A percentile compares a stretch with the other conserved stretches of the same genome.
These are phyloP conservation scores for Acestrorhynchus altus DNA, from an alignment of 2,797 vertebrate species.

Conservation along the genomic window DNA sequence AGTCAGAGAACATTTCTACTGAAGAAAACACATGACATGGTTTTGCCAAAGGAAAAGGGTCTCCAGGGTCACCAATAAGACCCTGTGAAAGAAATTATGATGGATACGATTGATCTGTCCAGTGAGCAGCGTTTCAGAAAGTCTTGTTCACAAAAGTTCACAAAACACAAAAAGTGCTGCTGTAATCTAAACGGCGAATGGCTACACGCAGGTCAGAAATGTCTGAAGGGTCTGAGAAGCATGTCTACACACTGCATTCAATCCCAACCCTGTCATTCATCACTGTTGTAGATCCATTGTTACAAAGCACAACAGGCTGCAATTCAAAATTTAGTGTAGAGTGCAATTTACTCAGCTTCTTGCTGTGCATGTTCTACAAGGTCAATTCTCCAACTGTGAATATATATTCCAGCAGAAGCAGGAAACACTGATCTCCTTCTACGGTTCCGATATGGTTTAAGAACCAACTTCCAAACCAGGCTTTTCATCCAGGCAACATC, in stretches of 20 bases:
- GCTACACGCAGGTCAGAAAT: not conserved
- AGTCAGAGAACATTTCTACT: too few relatives aligned
- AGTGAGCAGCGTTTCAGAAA: not conserved
- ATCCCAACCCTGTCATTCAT: not conserved
- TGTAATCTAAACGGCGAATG: not conserved
- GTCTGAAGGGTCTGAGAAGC: not conserved
- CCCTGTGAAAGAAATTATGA: not conserved
- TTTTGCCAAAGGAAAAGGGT: not conserved
- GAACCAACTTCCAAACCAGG: not conserved
- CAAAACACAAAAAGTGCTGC: not conserved
- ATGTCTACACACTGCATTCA: not conserved
- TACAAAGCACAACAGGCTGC: not conserved
- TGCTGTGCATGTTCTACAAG: not conserved
- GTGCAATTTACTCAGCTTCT: not conserved
- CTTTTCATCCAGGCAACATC: slow-evolving; percentile 32
- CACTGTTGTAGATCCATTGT: not conserved
- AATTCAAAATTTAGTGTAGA: not conserved
- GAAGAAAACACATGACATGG: too few relatives aligned
- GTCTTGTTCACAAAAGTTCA: not conserved
- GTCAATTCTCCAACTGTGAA: slow-evolving; percentile 9
- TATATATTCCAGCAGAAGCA: slow-evolving; percentile 18
- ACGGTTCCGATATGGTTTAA: slow-evolving; percentile 39
- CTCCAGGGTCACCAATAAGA: not conserved
- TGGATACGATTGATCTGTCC: not conserved
- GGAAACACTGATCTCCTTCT: slow-evolving; percentile 39